Conservation (phyloP, 2,888 invertebrate species). For the Agriotes lineatus region DNA sequence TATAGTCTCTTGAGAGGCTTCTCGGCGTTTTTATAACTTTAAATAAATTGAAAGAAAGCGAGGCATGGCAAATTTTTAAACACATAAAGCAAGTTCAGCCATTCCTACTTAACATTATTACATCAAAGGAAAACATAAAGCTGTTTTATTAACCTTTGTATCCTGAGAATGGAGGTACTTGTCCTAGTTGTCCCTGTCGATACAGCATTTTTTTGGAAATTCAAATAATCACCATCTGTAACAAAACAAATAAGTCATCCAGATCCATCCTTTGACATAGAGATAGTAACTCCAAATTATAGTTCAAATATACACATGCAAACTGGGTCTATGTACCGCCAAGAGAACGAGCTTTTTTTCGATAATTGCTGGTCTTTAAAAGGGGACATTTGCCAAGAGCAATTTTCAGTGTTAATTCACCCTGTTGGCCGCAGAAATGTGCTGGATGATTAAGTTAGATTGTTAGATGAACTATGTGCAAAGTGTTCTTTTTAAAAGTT, state of each 20-base stretch:
- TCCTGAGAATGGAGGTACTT: no score
- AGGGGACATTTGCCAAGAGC: neutral
- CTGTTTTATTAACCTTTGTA: neutral
- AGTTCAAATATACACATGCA: no score
- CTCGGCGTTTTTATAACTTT: neutral
- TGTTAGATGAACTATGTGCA: neutral
- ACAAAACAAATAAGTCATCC: no score
- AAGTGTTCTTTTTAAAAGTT: no score
- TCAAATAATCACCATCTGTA: no score
- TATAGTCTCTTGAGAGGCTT: neutral
- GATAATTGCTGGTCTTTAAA: no score
- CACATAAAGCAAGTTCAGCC: neutral
- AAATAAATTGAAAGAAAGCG: slow-evolving; percentile 6
- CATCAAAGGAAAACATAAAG: neutral
- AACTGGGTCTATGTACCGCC: no score
- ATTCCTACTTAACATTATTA: neutral
- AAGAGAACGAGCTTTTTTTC: no score
- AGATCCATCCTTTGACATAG: no score
- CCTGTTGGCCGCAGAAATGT: neutral
- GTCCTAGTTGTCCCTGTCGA: no score
- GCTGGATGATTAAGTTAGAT: neutral
- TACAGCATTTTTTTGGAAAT: no score
- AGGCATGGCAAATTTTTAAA: neutral
- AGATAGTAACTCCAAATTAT: no score
- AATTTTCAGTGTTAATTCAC: neutral